phyloP scores from a whole-genome alignment of 2,797 vertebrate species.

The Gastrophryne carolinensis region DNA sequence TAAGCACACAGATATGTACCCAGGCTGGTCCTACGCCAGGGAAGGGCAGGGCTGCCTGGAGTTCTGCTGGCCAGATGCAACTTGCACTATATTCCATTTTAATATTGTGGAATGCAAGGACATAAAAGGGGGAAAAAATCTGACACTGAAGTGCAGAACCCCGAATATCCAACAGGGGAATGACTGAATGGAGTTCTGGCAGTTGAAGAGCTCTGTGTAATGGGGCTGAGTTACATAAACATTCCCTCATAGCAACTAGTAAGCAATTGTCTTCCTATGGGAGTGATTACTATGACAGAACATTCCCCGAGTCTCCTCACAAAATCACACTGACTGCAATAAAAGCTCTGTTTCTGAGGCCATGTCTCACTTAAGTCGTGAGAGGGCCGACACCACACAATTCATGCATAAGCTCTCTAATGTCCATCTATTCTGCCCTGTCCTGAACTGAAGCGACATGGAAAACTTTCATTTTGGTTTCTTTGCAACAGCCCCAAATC shows the following conservation, averaged over 20 bases:
- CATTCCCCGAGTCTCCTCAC: constrained; percentile 29
- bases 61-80: not conserved
- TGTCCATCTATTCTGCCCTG: no score
- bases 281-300: constrained; percentile 44
- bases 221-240: constrained; percentile 50
- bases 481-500: no score
- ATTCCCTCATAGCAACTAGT: constrained; percentile 48
- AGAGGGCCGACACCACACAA: not conserved
- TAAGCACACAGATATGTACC: not conserved
- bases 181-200: constrained; percentile 37
- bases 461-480: not conserved
- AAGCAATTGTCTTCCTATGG: constrained; percentile 36
- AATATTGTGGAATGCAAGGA: not conserved
- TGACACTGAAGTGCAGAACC: constrained; percentile 31
- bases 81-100: not conserved
- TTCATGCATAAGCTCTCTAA: not conserved
- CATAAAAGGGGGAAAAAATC: not conserved
- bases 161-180: constrained; percentile 29
- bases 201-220: constrained; percentile 44
- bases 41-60: not conserved
- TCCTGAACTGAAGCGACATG: not conserved
- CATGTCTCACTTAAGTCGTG: not conserved
- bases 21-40: not conserved
- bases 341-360: constrained; percentile 1
- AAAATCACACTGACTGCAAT: not conserved